phyloP scores from a whole-genome alignment of 2,113 vertebrate species.

The Catharus fuscescens region DNA sequence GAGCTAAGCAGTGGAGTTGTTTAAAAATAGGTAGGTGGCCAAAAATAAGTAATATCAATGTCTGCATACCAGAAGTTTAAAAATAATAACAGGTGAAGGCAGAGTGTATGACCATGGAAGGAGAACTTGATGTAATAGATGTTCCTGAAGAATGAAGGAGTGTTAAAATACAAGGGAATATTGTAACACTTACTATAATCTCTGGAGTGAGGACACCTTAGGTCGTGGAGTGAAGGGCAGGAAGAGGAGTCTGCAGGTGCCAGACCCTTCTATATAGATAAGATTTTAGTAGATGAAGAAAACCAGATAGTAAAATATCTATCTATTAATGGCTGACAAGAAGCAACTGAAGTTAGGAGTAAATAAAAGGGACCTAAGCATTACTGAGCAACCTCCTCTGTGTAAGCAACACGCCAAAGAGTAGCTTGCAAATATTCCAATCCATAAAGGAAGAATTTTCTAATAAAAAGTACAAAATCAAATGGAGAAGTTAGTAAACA shows the following conservation, averaged over 20 bases:
- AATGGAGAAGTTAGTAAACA: background rate
- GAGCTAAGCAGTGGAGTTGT: background rate
- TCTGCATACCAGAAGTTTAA: background rate
- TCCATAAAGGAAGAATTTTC: background rate
- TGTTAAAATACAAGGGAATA: constrained; percentile 15
- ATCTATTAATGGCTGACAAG: background rate
- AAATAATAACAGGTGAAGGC: background rate
- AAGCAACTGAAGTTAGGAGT: background rate
- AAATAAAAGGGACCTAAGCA: background rate
- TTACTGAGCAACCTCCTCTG: background rate
- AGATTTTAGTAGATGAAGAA: background rate
- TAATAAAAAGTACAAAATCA: background rate
- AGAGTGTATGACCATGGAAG: background rate
- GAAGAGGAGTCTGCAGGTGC: background rate
- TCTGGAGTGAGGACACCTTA: background rate
- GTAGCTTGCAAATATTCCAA: background rate
- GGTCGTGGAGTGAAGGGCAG: background rate
- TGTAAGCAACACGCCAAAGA: background rate
- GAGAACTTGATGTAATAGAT: background rate
- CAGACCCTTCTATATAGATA: background rate
- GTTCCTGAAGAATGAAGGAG: background rate
- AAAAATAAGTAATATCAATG: background rate
- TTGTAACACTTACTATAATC: background rate
- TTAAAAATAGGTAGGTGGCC: background rate
- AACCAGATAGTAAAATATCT: background rate